These are phyloP conservation scores for Heliocidaris erythrogramma DNA, from an alignment of 35 echinoderm and acorn worm genomes.

Conservation along the genomic window DNA sequence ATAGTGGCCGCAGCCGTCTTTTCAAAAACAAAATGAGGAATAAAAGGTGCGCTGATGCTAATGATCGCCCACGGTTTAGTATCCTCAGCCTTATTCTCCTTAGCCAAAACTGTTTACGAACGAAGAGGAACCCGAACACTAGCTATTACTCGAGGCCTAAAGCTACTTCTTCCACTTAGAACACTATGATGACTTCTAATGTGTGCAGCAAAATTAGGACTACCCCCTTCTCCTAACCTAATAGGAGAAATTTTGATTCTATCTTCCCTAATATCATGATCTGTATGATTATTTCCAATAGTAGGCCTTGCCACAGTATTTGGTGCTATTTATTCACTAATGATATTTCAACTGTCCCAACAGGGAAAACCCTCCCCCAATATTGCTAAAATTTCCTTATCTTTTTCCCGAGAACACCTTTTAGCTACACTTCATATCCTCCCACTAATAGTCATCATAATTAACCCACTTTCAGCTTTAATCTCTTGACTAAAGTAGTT, in stretches of 20 bases:
- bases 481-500: conserved; percentile 67
- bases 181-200: conserved; percentile 55
- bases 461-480: conserved; percentile 22
- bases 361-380: not conserved
- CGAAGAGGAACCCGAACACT: conserved; percentile 66
- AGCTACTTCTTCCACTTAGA: conserved; percentile 33
- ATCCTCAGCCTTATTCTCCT: conserved; percentile 59
- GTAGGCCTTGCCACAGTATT: conserved; percentile 40
- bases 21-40: not conserved
- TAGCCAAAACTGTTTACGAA: conserved; percentile 68
- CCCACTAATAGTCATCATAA: conserved; percentile 50
- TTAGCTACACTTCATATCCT: conserved; percentile 42
- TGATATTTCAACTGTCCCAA: conserved; percentile 45
- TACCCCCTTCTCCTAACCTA: conserved; percentile 60
- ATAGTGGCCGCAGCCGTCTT: conserved; percentile 60
- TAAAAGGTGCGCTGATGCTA: conserved; percentile 62
- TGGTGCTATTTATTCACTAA: conserved; percentile 59
- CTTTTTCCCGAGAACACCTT: conserved; percentile 48
- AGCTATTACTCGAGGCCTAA: conserved; percentile 62
- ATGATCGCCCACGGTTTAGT: conserved; percentile 76
- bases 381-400: not conserved
- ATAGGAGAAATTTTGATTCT: conserved; percentile 50
- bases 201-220: conserved; percentile 65
- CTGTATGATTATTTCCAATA: conserved; percentile 21
- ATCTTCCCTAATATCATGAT: conserved; percentile 21